Conservation (phyloP, 2,888 invertebrate genomes). For the Andrena hattorfiana region DNA sequence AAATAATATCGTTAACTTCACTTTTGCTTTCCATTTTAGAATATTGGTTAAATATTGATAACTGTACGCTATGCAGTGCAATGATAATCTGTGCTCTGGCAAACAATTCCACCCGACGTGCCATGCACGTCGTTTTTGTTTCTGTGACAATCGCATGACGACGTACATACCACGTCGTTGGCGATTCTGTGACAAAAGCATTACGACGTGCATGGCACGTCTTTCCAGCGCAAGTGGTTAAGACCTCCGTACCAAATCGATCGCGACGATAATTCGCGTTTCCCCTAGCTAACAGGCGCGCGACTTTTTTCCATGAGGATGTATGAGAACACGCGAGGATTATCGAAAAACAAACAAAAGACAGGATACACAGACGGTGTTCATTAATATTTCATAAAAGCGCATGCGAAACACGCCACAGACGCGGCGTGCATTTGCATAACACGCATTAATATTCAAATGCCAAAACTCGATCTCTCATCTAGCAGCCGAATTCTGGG, state of each 20-base stretch:
- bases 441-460: conserved; percentile 45
- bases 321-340: background rate
- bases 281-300: background rate
- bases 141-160: too few relatives aligned
- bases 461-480: conserved; percentile 15
- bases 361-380: background rate
- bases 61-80: too few relatives aligned
- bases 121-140: too few relatives aligned
- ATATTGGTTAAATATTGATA: too few relatives aligned
- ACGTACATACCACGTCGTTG: too few relatives aligned
- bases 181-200: too few relatives aligned
- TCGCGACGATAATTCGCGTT: conserved; percentile 8
- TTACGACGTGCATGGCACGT: too few relatives aligned
- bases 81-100: too few relatives aligned
- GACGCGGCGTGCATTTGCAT: conserved; percentile 35
- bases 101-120: too few relatives aligned
- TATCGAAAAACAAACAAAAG: background rate
- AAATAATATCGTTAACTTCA: too few relatives aligned
- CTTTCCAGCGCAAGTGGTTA: too few relatives aligned
- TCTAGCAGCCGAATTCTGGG: background rate
- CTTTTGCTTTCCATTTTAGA: too few relatives aligned
- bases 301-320: background rate
- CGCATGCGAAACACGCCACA: background rate
- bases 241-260: background rate
- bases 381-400: conserved; percentile 45